phyloP scores from a whole-genome alignment of 2,888 invertebrate genomes.

The Dusona sp. region DNA sequence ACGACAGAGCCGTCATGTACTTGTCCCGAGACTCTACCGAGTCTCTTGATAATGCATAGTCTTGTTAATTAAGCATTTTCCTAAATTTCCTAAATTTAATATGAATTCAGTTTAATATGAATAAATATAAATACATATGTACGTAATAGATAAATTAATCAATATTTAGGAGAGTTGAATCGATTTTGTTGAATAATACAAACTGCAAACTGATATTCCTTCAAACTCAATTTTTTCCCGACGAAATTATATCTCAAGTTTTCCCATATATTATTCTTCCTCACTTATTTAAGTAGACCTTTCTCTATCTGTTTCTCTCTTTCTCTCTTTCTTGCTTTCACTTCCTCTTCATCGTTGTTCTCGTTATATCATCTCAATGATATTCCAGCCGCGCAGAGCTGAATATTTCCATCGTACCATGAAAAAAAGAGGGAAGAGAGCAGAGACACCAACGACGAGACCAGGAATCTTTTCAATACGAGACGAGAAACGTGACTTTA shows the following conservation, averaged over 20 bases:
- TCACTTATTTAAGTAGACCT: constrained; percentile 23
- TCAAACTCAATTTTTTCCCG: background rate
- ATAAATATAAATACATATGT: background rate
- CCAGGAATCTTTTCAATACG: constrained; percentile 69
- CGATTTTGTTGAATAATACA: background rate
- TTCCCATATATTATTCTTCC: constrained; percentile 10
- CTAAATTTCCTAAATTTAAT: background rate
- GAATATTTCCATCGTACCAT: constrained; percentile 63
- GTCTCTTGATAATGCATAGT: no score
- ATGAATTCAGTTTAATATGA: background rate
- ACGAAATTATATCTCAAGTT: constrained; percentile 9
- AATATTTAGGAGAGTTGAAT: background rate
- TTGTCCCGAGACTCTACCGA: no score
- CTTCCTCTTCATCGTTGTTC: constrained; percentile 39
- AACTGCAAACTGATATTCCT: background rate
- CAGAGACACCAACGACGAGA: constrained; percentile 43
- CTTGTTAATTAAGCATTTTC: no score
- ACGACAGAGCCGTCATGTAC: no score
- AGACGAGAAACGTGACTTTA: constrained; percentile 69
- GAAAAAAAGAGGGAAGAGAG: background rate
- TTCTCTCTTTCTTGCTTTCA: background rate
- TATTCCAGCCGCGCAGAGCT: constrained; percentile 60
- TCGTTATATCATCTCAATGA: constrained; percentile 64
- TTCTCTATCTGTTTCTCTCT: background rate
- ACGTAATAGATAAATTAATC: background rate